Conservation (phyloP, 2,888 invertebrate species). For the Nephrotoma guestfalica region DNA sequence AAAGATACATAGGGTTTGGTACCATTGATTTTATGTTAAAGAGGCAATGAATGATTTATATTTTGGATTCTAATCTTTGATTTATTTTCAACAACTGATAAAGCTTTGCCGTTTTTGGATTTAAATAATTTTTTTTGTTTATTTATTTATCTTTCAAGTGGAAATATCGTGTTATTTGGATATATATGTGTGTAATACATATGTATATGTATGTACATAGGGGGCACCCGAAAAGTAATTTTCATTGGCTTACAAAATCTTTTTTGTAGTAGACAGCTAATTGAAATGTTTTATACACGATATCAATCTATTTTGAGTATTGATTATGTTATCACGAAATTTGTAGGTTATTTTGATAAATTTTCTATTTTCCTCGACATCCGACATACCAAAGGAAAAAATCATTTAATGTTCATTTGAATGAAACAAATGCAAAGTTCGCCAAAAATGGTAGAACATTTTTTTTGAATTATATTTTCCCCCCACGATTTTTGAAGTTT, state of each 20-base stretch:
- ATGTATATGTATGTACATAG: too few relatives aligned
- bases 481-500: background rate
- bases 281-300: background rate
- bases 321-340: too few relatives aligned
- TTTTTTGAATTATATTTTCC: background rate
- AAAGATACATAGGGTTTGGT: background rate
- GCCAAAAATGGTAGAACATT: background rate
- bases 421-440: background rate
- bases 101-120: background rate
- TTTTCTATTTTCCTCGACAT: background rate
- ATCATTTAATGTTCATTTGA: background rate
- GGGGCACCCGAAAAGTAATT: background rate
- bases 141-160: background rate
- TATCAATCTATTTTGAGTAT: too few relatives aligned
- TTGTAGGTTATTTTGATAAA: background rate
- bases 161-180: background rate
- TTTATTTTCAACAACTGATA: background rate
- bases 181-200: too few relatives aligned
- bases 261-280: background rate
- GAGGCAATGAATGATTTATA: background rate
- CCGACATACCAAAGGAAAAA: background rate
- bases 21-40: background rate
- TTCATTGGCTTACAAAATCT: background rate
- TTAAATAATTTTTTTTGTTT: background rate
- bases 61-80: background rate